Base-by-base conservation (phyloP, 2,888 invertebrate genomes). In the Polietes domitor region DNA sequence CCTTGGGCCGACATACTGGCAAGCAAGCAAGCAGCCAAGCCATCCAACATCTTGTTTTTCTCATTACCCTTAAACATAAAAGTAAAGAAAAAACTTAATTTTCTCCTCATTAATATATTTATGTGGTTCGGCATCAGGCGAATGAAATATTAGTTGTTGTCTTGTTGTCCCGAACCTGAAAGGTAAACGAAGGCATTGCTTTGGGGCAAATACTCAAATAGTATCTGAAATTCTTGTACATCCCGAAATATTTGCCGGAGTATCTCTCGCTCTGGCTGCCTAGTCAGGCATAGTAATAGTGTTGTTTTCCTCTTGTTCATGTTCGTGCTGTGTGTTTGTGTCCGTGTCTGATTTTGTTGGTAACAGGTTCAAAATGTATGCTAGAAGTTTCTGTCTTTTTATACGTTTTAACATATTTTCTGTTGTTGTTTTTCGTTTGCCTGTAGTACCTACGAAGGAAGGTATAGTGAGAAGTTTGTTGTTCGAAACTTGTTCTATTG, bases 31-130 rank as follows among this genome's bases (percentile, higher is more conserved):
- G 26, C 26, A 26, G 19, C 58, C 68, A 15, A 21, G 6, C 68
- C 10, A 41, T 21, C 21, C 2, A 58, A 26, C 58, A 47, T 26
- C 28, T 47, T 71, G 43, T 24, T 21, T 55, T 17, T 72, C 17
- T 53, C 61, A 24, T 43, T 74, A 61, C 24, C n/a, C 6, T 50
- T 24, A 37, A 71, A 79, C 63, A 79, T 71, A 65, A 63, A 83
- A 77, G 77, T 74, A 83, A 82, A n/a, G n/a, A n/a, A 85, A 82
- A 89, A 90, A 89, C 88, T 90, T 90, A 88, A 91, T 91, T 90
- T 90, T 88, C 87, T 85, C 85, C 89, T 90, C 89, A 91, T 90
- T 91, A 90, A 90, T 89, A 89, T 89, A 89, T 90, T 90, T 88
- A 91, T 90, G 87, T 78, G 85, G 83, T 85, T 77, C 77, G 77